Evolutionary conservation across 2,797 vertebrate genomes (phyloP).

Genomic region (Molothrus ater): DNA sequence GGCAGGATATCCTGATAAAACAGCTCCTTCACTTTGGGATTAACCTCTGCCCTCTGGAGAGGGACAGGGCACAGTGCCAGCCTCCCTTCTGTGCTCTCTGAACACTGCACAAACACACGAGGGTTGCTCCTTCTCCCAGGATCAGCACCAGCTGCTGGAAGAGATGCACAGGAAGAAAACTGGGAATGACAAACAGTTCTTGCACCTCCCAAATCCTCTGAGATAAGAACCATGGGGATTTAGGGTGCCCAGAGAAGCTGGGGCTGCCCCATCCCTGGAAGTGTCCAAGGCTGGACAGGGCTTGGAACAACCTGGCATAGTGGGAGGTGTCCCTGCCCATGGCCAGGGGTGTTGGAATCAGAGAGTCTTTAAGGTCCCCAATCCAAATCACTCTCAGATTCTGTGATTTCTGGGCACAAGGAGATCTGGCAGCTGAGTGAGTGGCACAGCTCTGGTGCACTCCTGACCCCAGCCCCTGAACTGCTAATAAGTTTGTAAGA

Average conservation of each 20-base stretch:
- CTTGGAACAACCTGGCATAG: not conserved
- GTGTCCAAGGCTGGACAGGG: not conserved
- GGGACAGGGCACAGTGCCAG: not conserved
- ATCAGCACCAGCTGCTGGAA: not conserved
- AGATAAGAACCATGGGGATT: rapidly evolving
- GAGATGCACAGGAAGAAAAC: not conserved
- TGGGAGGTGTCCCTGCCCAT: not conserved
- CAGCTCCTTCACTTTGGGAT: not conserved
- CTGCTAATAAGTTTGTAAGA: rapidly evolving
- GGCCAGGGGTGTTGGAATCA: not conserved
- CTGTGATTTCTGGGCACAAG: not conserved
- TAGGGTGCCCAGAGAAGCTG: not conserved
- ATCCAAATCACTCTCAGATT: not conserved
- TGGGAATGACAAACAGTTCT: not conserved
- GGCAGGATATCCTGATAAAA: conserved; percentile 45
- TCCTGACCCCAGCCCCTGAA: not conserved
- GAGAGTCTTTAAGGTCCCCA: not conserved
- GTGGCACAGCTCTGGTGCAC: not conserved
- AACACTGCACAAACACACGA: rapidly evolving
- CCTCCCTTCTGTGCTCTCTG: not conserved
- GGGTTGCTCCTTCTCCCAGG: not conserved
- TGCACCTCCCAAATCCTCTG: not conserved
- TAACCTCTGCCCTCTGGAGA: not conserved
- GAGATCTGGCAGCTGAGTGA: not conserved
- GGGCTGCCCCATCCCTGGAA: not conserved